Evolutionary conservation across 2,888 invertebrate species (phyloP).

Genomic region (Villa cingulata): DNA sequence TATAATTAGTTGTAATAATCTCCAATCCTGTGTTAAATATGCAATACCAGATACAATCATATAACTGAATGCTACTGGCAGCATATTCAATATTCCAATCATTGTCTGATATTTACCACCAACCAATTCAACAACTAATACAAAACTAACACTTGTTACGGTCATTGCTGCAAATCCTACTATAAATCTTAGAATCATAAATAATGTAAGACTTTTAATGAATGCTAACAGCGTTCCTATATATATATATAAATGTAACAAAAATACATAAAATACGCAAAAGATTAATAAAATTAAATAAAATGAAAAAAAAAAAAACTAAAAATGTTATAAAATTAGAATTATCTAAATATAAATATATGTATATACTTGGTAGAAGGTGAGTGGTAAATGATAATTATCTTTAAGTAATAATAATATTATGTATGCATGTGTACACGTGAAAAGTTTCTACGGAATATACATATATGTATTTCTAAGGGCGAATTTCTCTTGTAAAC

Average conservation of each 20-base stretch:
- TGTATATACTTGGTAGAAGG: too few species aligned
- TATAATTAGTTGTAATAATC: conserved; percentile 39
- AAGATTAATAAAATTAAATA: not conserved
- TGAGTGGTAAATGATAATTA: too few species aligned
- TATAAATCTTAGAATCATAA: conserved; percentile 41
- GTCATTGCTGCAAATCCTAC: conserved; percentile 51
- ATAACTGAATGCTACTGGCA: conserved; percentile 47
- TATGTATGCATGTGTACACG: too few species aligned
- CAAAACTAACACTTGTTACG: conserved; percentile 51
- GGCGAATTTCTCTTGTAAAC: too few species aligned
- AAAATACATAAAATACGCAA: not conserved
- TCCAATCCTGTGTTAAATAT: conserved; percentile 46
- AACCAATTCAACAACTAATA: conserved; percentile 49
- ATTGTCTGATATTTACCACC: conserved; percentile 51
- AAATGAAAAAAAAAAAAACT: too few species aligned
- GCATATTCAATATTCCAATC: conserved; percentile 47
- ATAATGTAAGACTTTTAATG: conserved; percentile 44
- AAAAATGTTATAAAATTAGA: too few species aligned
- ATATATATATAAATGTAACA: conserved; percentile 5
- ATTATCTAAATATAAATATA: too few species aligned
- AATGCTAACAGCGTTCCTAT: conserved; percentile 41
- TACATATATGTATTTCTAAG: too few species aligned
- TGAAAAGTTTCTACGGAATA: too few species aligned
- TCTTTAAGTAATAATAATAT: too few species aligned
- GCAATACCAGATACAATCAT: conserved; percentile 46